These are phyloP conservation scores for Gallinago jamesoni DNA, from an alignment of 2,113 vertebrate genomes.

Conservation along the genomic window DNA sequence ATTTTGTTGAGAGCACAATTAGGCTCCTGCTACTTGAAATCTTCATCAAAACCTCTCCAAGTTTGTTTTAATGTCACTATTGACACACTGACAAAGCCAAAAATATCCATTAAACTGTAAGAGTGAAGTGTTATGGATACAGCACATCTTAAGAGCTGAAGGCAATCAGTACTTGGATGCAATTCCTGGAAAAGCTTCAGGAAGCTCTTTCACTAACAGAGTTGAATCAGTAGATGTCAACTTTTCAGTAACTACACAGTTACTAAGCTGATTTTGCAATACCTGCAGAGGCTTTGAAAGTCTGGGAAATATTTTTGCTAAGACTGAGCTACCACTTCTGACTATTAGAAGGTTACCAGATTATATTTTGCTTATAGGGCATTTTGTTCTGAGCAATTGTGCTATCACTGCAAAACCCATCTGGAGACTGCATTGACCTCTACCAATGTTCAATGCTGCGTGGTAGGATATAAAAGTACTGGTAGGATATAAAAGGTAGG, in stretches of 20 bases:
- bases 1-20: background rate
- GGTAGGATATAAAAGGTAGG: background rate
- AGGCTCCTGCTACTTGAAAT: background rate
- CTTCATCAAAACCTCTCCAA: background rate
- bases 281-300: background rate
- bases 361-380: background rate
- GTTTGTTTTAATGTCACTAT: background rate
- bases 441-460: background rate
- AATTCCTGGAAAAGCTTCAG: conserved; percentile 7
- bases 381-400: background rate
- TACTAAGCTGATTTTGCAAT: background rate
- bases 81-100: background rate
- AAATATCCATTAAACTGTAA: background rate
- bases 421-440: background rate
- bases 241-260: background rate
- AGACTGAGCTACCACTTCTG: background rate
- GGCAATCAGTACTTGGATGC: background rate
- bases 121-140: background rate
- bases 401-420: background rate
- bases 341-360: background rate
- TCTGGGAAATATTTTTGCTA: background rate
- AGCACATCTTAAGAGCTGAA: background rate
- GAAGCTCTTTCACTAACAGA: background rate
- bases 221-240: background rate
- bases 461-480: background rate